Evolutionary conservation across 2,888 invertebrate genomes (phyloP).

Genomic region (Trilocha varians): DNA sequence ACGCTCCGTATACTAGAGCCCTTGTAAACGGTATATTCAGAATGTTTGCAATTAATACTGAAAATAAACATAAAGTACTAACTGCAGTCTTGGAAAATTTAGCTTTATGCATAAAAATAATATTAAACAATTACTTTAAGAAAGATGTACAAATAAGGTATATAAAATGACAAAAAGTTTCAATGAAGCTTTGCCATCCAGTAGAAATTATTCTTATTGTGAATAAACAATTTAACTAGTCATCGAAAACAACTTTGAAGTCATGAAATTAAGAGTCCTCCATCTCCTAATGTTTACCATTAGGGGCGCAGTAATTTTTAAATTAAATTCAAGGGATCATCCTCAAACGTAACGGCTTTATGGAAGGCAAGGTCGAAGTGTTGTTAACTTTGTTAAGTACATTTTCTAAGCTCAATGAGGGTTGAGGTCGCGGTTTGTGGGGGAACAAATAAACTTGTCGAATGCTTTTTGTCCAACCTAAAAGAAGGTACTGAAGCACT

Average conservation of each 20-base stretch:
- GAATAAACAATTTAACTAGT: background rate
- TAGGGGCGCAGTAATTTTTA: background rate
- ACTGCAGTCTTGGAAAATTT: no score
- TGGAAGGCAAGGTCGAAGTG: slow-evolving; percentile 16
- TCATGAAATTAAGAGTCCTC: background rate
- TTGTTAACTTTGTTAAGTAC: slow-evolving; percentile 1
- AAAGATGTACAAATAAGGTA: no score
- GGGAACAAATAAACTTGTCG: background rate
- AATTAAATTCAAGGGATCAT: background rate
- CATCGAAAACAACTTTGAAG: background rate
- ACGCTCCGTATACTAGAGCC: slow-evolving; percentile 5
- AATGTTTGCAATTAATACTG: no score
- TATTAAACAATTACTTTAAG: no score
- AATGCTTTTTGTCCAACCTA: background rate
- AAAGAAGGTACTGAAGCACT: background rate
- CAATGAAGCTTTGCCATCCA: no score
- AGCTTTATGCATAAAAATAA: no score
- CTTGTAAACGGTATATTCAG: no score
- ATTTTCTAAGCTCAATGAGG: background rate
- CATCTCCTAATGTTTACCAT: background rate
- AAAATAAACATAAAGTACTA: no score
- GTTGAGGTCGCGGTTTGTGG: background rate
- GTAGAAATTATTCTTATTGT: no score
- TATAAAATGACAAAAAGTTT: no score
- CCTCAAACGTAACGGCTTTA: background rate